Percentiles rank a stretch among this genome's conserved stretches.
Conservation (phyloP, 2,888 invertebrate genomes). For the Oeneis ivallda region DNA sequence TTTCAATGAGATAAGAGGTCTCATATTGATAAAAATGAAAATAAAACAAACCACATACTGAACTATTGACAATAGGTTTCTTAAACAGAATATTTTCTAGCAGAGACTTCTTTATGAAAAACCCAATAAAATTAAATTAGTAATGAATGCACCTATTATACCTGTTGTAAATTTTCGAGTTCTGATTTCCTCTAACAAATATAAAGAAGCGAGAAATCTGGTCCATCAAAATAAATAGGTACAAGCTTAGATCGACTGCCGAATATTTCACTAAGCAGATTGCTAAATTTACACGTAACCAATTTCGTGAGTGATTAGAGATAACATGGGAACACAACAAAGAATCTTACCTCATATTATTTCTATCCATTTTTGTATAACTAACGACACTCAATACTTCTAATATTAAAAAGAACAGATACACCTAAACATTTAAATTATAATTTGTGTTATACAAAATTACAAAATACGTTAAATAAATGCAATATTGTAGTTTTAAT, state of each 20-base stretch:
- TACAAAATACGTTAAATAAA: constrained; percentile 49
- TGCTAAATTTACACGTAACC: constrained; percentile 24
- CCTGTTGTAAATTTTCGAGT: too few species aligned
- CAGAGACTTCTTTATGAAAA: neutral
- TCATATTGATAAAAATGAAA: constrained; percentile 29
- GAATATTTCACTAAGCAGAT: neutral
- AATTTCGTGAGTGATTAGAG: constrained; percentile 44
- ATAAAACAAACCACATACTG: constrained; percentile 29
- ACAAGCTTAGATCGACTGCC: neutral
- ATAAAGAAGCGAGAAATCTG: constrained; percentile 9
- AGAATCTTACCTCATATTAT: constrained; percentile 66
- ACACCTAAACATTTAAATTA: constrained; percentile 47
- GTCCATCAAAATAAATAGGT: constrained; percentile 7
- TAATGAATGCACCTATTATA: too few species aligned
- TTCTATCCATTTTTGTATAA: constrained; percentile 42
- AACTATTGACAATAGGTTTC: neutral
- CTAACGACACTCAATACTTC: constrained; percentile 26
- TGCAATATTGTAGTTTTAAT: constrained; percentile 54
- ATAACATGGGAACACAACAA: constrained; percentile 50
- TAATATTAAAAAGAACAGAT: constrained; percentile 52
- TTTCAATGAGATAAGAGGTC: constrained; percentile 21
- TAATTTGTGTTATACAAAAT: constrained; percentile 52
- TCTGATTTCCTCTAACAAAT: too few species aligned
- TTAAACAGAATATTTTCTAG: neutral
- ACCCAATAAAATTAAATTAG: too few species aligned